Conservation (phyloP, 2,113 vertebrate species). For the Vimba vimba region DNA sequence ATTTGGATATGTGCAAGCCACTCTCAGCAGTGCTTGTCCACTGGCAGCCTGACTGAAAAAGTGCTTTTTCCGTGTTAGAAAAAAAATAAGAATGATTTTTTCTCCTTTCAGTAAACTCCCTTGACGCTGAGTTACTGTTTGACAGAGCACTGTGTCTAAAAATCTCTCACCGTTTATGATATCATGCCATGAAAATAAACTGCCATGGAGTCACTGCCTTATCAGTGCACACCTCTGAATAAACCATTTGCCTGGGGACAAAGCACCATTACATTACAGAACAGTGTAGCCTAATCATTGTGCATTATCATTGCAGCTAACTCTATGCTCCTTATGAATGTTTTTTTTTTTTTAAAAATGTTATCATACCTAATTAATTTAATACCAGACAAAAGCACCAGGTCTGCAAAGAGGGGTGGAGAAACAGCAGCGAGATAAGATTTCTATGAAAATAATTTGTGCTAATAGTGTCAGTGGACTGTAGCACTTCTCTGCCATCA, state of each 20-base stretch:
- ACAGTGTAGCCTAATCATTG: slow-evolving; percentile 9
- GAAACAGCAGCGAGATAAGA: slow-evolving; percentile 41
- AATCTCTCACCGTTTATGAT: slow-evolving; percentile 45
- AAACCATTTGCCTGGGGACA: slow-evolving; percentile 32
- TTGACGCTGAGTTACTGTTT: slow-evolving; percentile 64
- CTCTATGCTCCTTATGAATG: slow-evolving; percentile 7
- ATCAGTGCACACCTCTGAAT: slow-evolving; percentile 31
- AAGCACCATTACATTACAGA: slow-evolving; percentile 22
- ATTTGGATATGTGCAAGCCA: slow-evolving; percentile 64
- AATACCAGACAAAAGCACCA: slow-evolving; percentile 26
- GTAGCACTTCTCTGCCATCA: slow-evolving; percentile 40
- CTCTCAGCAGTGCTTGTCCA: slow-evolving; percentile 66
- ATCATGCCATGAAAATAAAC: slow-evolving; percentile 49
- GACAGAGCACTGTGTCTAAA: slow-evolving; percentile 62
- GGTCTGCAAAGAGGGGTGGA: slow-evolving; percentile 13
- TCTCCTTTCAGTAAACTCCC: slow-evolving; percentile 54
- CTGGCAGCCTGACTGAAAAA: slow-evolving; percentile 65
- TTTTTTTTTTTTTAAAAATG: not conserved
- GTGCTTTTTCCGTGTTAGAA: slow-evolving; percentile 74
- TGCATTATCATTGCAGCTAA: slow-evolving; percentile 6
- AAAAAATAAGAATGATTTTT: slow-evolving; percentile 54
- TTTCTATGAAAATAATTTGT: slow-evolving; percentile 42
- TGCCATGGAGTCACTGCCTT: slow-evolving; percentile 20
- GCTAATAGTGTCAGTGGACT: slow-evolving; percentile 44
- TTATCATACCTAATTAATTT: slow-evolving; percentile 39